Evolutionary conservation across 2,797 vertebrate species (phyloP).

Genomic region (Moxostoma hubbsi): DNA sequence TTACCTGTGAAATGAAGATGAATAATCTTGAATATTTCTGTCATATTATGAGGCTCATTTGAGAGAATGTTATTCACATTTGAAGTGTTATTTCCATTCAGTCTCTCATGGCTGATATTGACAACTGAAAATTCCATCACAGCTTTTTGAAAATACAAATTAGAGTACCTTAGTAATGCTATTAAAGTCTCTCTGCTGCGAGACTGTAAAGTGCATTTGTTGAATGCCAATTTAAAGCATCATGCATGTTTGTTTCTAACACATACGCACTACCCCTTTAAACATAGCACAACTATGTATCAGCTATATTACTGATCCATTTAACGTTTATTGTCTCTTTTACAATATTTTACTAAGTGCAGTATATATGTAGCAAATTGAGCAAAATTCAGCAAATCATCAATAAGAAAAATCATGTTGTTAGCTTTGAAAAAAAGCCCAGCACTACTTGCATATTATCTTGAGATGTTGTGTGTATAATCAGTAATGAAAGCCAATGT

Average conservation of each 20-base stretch:
- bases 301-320: constrained; percentile 1
- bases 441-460: constrained; percentile 2
- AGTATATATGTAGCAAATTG: neutral
- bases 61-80: constrained; percentile 1
- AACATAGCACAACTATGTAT: constrained; percentile 8
- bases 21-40: neutral
- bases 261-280: constrained; percentile 21
- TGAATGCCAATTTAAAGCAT: constrained; percentile 5
- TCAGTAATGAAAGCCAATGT: neutral
- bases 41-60: neutral
- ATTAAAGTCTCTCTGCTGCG: constrained; percentile 5
- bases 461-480: neutral
- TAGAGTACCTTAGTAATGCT: neutral
- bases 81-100: neutral
- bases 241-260: constrained; percentile 16
- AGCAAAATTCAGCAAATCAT: neutral
- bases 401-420: neutral
- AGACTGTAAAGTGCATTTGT: constrained; percentile 25
- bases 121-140: neutral
- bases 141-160: neutral
- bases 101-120: neutral
- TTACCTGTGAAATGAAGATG: neutral
- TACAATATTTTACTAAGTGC: neutral
- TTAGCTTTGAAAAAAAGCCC: neutral
- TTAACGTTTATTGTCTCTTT: neutral